Percentiles rank a stretch among this genome's conserved stretches.
phyloP scores from a whole-genome alignment of 2,797 vertebrate species.

The Basileuterus tristriatus region DNA sequence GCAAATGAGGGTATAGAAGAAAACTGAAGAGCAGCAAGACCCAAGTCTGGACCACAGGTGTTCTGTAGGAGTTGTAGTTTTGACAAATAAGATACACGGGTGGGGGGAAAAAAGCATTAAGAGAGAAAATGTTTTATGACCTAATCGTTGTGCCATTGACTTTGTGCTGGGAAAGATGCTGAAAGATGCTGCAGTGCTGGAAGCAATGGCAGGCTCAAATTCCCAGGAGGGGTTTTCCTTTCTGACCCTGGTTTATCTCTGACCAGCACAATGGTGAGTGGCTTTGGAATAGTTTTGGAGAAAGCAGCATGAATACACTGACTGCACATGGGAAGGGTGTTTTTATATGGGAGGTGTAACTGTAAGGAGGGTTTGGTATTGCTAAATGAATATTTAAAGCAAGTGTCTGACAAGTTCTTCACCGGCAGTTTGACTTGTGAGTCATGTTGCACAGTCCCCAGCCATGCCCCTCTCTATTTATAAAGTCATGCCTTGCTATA shows the following conservation, averaged over 20 bases:
- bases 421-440: constrained; percentile 48
- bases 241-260: neutral
- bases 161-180: neutral
- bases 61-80: neutral
- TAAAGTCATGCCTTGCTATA: constrained; percentile 63
- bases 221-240: neutral
- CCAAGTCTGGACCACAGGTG: neutral
- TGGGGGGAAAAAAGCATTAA: neutral
- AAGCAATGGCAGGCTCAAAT: neutral
- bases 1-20: neutral
- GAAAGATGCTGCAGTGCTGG: neutral
- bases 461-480: constrained; percentile 72
- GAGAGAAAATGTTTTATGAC: neutral
- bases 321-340: neutral
- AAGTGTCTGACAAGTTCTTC: constrained; percentile 32
- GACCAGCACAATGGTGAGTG: neutral
- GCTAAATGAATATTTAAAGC: constrained; percentile 50
- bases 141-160: fast-evolving
- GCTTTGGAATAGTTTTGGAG: neutral
- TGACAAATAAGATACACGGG: neutral
- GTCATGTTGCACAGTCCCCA: constrained; percentile 62
- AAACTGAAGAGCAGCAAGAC: neutral
- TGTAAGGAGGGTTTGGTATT: neutral
- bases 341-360: neutral
- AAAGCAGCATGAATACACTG: neutral